A percentile compares a stretch with the other conserved stretches of the same genome.
Conservation (phyloP, 2,888 invertebrate genomes). For the Adelphocoris suturalis region DNA sequence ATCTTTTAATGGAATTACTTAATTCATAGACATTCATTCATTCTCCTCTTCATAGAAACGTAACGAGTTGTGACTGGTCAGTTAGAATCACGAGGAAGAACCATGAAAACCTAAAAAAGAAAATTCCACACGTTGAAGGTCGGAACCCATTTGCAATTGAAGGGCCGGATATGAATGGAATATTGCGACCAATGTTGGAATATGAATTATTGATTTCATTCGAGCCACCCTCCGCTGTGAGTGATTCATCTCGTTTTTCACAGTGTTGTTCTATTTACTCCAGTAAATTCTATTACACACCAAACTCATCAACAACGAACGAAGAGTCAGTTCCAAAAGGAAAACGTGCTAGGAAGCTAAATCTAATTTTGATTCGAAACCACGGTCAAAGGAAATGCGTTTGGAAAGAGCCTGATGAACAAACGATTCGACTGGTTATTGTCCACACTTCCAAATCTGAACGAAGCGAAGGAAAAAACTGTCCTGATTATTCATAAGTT, state of each 20-base stretch:
- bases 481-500: too few relatives aligned
- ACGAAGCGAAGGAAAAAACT: too few relatives aligned
- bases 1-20: neutral
- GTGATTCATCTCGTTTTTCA: neutral
- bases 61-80: neutral
- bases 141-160: conserved; percentile 44
- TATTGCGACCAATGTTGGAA: conserved; percentile 30
- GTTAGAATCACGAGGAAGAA: neutral
- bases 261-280: neutral
- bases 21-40: neutral
- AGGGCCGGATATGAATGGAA: conserved; percentile 33
- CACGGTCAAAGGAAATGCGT: too few relatives aligned
- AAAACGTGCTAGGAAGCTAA: too few relatives aligned
- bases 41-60: neutral
- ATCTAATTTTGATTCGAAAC: too few relatives aligned
- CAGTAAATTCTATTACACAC: neutral
- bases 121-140: neutral
- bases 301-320: neutral
- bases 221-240: conserved; percentile 18
- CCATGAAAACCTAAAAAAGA: neutral
- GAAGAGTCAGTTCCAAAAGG: neutral
- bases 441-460: too few relatives aligned
- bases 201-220: conserved; percentile 36
- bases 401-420: too few relatives aligned
- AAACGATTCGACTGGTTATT: too few relatives aligned